A percentile compares a stretch with the other conserved stretches of the same genome.
phyloP scores from a whole-genome alignment of 1,140 invertebrate species.

The Euura lappo region DNA sequence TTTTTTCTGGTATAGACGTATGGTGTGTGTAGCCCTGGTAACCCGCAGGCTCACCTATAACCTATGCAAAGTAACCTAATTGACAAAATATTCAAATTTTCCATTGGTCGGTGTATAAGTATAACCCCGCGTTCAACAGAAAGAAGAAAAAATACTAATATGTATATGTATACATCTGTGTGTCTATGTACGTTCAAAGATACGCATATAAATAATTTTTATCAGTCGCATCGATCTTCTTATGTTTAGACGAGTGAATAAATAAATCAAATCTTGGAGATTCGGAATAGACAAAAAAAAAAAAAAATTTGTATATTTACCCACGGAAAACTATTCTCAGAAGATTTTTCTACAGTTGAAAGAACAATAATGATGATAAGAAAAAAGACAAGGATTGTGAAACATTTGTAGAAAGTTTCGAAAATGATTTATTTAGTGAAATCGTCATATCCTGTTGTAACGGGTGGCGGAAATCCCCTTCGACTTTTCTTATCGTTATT shows the following conservation, averaged over 20 bases:
- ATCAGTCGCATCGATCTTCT: background rate
- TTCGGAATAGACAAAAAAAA: background rate
- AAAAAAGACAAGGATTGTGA: background rate
- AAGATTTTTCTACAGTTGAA: background rate
- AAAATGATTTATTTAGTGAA: too few relatives aligned
- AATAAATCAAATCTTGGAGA: background rate
- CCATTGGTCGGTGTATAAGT: slow-evolving; percentile 2
- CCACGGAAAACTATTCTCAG: too few relatives aligned
- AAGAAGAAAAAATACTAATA: background rate
- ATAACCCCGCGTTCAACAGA: background rate
- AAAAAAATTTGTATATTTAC: background rate
- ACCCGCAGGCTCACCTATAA: slow-evolving; percentile 46
- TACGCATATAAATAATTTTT: background rate
- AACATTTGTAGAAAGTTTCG: too few relatives aligned
- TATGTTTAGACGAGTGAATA: background rate
- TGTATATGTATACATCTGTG: background rate
- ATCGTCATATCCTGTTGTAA: too few relatives aligned
- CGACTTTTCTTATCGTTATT: too few relatives aligned
- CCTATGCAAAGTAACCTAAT: slow-evolving; percentile 56
- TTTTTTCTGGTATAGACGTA: slow-evolving; percentile 13
- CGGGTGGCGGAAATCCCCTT: too few relatives aligned
- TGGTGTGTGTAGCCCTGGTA: slow-evolving; percentile 23
- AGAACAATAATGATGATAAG: background rate
- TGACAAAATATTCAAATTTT: slow-evolving; percentile 54
- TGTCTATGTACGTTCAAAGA: background rate